Conservation (phyloP, 2,888 invertebrate species). For the Scaptomyza parva region DNA sequence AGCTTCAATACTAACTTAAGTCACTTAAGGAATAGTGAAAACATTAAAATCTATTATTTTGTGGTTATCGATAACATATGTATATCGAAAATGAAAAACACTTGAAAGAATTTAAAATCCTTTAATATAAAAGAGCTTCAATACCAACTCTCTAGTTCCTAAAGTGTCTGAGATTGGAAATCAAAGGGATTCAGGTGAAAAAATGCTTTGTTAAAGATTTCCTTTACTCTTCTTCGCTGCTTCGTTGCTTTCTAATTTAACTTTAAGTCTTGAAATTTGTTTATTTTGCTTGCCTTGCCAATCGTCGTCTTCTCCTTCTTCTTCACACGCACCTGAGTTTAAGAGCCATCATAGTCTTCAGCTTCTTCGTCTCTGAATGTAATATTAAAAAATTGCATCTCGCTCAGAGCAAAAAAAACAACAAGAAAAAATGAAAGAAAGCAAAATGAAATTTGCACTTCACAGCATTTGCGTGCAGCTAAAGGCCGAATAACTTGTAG, state of each 20-base stretch:
- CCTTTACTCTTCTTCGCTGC: background rate
- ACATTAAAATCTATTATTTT: no score
- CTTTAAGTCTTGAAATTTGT: background rate
- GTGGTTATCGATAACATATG: no score
- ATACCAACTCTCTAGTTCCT: no score
- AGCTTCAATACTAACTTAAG: no score
- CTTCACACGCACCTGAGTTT: conserved; percentile 4
- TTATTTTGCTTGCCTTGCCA: conserved; percentile 2
- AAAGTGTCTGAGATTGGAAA: no score
- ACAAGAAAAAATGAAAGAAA: background rate
- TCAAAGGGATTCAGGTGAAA: no score
- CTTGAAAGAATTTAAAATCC: no score
- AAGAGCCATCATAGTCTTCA: conserved; percentile 2
- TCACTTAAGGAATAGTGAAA: no score
- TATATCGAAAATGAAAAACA: no score
- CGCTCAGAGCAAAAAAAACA: no score
- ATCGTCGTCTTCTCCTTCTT: background rate
- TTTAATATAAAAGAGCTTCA: no score
- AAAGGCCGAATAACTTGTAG: conserved; percentile 13
- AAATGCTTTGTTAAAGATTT: background rate
- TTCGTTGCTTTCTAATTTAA: background rate
- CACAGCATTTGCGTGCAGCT: conserved; percentile 13
- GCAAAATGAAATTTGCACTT: conserved; percentile 4
- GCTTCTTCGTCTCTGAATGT: conserved; percentile 4
- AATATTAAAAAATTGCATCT: conserved; percentile 5